A percentile compares a stretch with the other conserved stretches of the same genome.
These are phyloP conservation scores for Mastomys natalensis DNA, from an alignment of 2,113 vertebrate species.

Conservation along the genomic window DNA sequence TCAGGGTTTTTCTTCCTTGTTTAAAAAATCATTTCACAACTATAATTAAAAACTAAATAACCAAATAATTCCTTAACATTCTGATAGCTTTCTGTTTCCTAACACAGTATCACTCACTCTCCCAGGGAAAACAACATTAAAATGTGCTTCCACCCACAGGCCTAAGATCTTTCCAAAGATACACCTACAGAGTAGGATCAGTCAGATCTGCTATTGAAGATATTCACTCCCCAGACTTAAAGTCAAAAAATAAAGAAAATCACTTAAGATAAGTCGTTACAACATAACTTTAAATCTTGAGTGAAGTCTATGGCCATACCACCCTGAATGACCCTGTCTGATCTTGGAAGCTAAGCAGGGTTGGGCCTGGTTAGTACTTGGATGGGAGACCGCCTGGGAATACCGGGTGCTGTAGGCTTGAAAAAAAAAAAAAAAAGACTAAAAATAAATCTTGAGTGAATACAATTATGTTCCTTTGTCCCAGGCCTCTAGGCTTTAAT, in stretches of 20 bases:
- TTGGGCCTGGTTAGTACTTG: too few species aligned
- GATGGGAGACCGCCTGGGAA: too few species aligned
- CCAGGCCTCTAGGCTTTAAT: background rate
- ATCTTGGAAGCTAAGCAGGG: too few species aligned
- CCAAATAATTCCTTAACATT: background rate
- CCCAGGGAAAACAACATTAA: slow-evolving; percentile 18
- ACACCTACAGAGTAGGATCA: slow-evolving; percentile 7
- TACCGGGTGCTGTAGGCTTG: too few species aligned
- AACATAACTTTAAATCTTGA: background rate
- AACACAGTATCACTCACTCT: background rate
- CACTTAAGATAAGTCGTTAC: background rate
- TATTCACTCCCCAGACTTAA: slow-evolving; percentile 31
- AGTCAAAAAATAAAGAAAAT: slow-evolving; percentile 19
- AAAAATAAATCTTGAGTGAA: background rate
- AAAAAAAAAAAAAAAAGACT: too few species aligned
- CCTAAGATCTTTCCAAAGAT: slow-evolving; percentile 7
- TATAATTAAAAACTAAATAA: background rate
- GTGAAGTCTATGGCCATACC: too few species aligned
- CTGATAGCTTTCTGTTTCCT: slow-evolving; percentile 26
- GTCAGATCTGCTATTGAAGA: background rate
- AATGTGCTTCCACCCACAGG: background rate
- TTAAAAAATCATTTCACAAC: background rate
- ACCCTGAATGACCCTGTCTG: too few species aligned
- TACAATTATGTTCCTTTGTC: background rate
- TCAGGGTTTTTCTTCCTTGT: background rate